Base-by-base conservation (phyloP, 2,797 vertebrate species). In the Triplophysa yarkandensis region DNA sequence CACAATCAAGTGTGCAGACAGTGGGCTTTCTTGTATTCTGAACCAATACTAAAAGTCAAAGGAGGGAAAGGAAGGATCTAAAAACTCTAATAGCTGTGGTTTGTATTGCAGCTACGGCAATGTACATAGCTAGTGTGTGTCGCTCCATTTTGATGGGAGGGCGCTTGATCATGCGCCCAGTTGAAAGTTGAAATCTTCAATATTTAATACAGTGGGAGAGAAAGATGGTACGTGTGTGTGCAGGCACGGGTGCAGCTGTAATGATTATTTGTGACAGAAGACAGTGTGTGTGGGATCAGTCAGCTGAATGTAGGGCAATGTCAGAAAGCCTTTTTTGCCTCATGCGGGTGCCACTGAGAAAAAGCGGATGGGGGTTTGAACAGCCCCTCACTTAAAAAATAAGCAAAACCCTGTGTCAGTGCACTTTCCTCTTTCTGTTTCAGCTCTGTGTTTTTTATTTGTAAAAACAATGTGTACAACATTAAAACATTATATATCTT, bases 161-260 rank as follows among this genome's bases (percentile, higher is more conserved):
- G 65, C 54, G 76, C 46, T 87, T 79, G 78, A 77, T 70, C 71
- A 71, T 60, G 70, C 69, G 79, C 60, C 71, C 76, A 85, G 80
- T 87, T 80, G 77, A 85, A 88, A 86, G 85, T 81, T 86, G 81
- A 85, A 85, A 84, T 84, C 75, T 86, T 88, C 71, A 85, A 81
- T 85, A 85, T 83, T 77, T 87, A 85, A 87, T 89, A 80, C 69
- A 86, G 58, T 71, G 69, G 43, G 66, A 85, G 74, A 76, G 79
- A 68, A 41, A 54, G 61, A 50, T 68, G 36, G 27, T 71, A 21
- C 55, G 57, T 65, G 74, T 62, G 48, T 48, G 68, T 67, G 79
- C 44, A 60, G 76, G 82, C 30, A 61, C 32, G 76, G 63, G 36
- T 65, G 64, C 39, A 28, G 65, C 64, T 76, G 70, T 82, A 82